These are phyloP conservation scores for Pangasius sanitwongsei DNA, from an alignment of 2,797 vertebrate species.

Conservation along the genomic window DNA sequence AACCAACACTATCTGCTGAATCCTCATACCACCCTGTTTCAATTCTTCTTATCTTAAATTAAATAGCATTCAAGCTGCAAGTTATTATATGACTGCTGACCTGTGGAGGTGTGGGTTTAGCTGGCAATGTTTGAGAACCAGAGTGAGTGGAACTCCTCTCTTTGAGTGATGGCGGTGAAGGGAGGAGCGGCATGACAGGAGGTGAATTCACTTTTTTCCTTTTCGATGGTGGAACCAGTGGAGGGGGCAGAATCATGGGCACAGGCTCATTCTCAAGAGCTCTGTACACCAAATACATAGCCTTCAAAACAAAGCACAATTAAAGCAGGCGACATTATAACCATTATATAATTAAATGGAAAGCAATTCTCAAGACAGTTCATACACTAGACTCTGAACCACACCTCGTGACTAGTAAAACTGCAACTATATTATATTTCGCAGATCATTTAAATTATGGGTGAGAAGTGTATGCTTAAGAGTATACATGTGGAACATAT, in stretches of 20 bases:
- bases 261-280: slow-evolving; percentile 95
- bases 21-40: not conserved
- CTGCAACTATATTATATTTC: not conserved
- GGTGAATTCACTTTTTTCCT: slow-evolving; percentile 85
- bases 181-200: slow-evolving; percentile 81
- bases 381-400: not conserved
- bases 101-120: slow-evolving; percentile 80
- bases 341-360: not conserved
- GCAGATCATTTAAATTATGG: not conserved
- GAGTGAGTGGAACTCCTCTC: slow-evolving; percentile 83
- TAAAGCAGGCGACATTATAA: slow-evolving; percentile 15
- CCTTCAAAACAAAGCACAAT: slow-evolving; percentile 71
- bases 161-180: slow-evolving; percentile 84
- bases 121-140: slow-evolving; percentile 80
- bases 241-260: slow-evolving; percentile 90
- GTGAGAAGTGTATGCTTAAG: not conserved
- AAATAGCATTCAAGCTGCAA: not conserved
- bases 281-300: slow-evolving; percentile 98
- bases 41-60: not conserved
- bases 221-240: slow-evolving; percentile 94
- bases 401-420: not conserved
- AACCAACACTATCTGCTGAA: not conserved
- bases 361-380: not conserved
- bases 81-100: slow-evolving; percentile 30
- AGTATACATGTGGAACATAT: not conserved